Conservation (phyloP, 2,113 vertebrate genomes). For the Sturnus vulgaris region DNA sequence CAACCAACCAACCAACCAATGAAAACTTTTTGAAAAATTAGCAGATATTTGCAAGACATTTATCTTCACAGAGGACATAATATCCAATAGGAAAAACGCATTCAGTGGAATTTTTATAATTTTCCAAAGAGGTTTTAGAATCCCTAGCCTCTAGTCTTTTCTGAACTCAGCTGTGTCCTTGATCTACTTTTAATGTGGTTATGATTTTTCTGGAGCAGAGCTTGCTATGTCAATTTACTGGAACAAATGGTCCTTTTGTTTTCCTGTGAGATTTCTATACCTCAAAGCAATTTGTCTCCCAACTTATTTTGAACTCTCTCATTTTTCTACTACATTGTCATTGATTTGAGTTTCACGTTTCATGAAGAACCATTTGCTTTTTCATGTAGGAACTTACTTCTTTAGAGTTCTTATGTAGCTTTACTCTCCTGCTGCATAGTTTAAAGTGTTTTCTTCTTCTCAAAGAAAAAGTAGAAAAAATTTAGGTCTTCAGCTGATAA, state of each 20-base stretch:
- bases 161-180: constrained; percentile 18
- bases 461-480: background rate
- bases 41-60: background rate
- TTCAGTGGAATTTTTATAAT: background rate
- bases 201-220: constrained; percentile 29
- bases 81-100: background rate
- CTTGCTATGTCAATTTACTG: constrained; percentile 32
- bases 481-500: background rate
- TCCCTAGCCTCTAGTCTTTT: background rate
- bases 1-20: too few relatives aligned
- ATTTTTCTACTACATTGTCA: background rate
- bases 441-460: background rate
- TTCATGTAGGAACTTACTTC: background rate
- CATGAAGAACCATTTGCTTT: background rate
- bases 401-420: background rate
- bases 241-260: constrained; percentile 43
- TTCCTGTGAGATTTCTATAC: constrained; percentile 22
- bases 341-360: constrained; percentile 17
- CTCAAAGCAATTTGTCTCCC: constrained; percentile 41
- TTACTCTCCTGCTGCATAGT: background rate
- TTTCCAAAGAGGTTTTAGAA: background rate
- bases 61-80: background rate
- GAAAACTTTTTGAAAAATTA: background rate
- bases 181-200: constrained; percentile 30
- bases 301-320: constrained; percentile 15